These are phyloP conservation scores for Melitaea athalia DNA, from an alignment of 2,888 invertebrate genomes.

Conservation along the genomic window DNA sequence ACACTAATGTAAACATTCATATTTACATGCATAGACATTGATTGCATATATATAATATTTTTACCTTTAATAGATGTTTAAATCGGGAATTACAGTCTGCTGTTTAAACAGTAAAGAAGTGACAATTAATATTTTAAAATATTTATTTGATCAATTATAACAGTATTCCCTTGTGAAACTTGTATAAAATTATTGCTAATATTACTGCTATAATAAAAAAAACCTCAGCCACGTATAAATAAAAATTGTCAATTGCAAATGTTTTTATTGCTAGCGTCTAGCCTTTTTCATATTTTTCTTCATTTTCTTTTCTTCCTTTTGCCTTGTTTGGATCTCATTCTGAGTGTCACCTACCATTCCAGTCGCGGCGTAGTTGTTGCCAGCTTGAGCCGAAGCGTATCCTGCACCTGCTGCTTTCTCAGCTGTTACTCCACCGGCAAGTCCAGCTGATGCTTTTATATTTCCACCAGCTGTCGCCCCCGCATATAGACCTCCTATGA, in stretches of 20 bases:
- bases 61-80: slow-evolving; percentile 31
- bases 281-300: slow-evolving; percentile 43
- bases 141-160: not conserved
- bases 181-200: not conserved
- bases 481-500: slow-evolving; percentile 80
- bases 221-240: slow-evolving; percentile 14
- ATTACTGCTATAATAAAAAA: slow-evolving; percentile 3
- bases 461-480: slow-evolving; percentile 83
- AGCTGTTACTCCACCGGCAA: slow-evolving; percentile 72
- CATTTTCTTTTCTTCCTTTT: slow-evolving; percentile 57
- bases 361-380: slow-evolving; percentile 56
- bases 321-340: slow-evolving; percentile 49
- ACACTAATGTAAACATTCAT: slow-evolving; percentile 8
- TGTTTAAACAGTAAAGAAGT: slow-evolving; percentile 23
- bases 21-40: slow-evolving; percentile 28
- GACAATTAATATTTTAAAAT: not conserved
- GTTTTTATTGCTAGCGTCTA: slow-evolving; percentile 30
- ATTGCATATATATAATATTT: slow-evolving; percentile 17
- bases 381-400: slow-evolving; percentile 68
- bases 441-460: slow-evolving; percentile 75
- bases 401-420: slow-evolving; percentile 66
- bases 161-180: not conserved
- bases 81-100: slow-evolving; percentile 26
- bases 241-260: slow-evolving; percentile 7
- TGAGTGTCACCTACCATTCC: slow-evolving; percentile 66